Evolutionary conservation across 2,797 vertebrate species (phyloP).

Genomic region (Helicolenus hilgendorfi): DNA sequence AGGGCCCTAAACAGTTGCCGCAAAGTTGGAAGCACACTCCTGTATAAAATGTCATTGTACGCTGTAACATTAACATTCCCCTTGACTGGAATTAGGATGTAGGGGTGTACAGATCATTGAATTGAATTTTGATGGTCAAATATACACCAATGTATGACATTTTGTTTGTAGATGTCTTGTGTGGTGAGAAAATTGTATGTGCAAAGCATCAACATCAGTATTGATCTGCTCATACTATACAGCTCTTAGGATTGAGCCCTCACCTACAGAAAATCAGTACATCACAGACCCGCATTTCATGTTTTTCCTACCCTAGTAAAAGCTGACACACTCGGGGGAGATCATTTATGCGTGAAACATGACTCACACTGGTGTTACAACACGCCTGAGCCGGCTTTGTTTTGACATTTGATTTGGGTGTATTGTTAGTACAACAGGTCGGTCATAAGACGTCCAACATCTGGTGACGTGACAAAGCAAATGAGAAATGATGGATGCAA

Average conservation of each 20-base stretch:
- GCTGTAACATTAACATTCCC: neutral
- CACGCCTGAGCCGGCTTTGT: neutral
- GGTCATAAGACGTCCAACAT: neutral
- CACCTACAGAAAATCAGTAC: neutral
- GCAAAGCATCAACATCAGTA: neutral
- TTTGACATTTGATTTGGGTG: slow-evolving; percentile 33
- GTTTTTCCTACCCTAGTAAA: neutral
- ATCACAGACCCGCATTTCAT: neutral
- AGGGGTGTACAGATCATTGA: neutral
- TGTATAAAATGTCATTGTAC: neutral
- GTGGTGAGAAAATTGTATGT: neutral
- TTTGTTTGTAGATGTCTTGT: neutral
- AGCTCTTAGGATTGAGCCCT: neutral
- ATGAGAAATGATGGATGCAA: neutral
- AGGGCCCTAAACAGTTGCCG: neutral
- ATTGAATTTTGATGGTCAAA: neutral
- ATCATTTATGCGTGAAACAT: slow-evolving; percentile 4
- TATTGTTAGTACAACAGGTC: neutral
- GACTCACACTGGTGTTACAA: neutral
- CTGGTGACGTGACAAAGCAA: neutral
- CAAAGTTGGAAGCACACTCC: neutral
- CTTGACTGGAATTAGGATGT: neutral
- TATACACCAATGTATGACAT: neutral
- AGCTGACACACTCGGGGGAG: neutral
- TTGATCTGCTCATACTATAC: neutral